Base-by-base conservation (phyloP, 1,140 invertebrate species). In the Philotrypesis tridentata region DNA sequence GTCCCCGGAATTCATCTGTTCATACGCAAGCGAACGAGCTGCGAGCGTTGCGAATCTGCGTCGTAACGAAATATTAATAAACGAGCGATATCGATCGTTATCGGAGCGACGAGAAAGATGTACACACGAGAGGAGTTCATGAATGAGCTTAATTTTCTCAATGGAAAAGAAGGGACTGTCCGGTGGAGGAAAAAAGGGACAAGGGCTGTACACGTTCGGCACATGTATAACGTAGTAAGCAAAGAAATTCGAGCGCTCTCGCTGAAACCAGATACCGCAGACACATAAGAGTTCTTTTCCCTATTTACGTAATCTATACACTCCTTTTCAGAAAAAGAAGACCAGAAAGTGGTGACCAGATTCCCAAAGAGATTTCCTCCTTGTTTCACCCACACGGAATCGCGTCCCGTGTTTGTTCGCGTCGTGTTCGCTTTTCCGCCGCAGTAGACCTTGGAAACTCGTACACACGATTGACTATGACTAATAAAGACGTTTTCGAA, bases 251-350 rank as follows among this genome's bases (percentile, higher is more conserved):
- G 55, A 48, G 25, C 8, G 17, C n/a, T n/a, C n/a, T n/a, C 73
- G 17, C 17, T 11, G 85, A 77, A 87, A 87, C 48, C 79, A 77
- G 83, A 87, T 79, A 86, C 70, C 48, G 14, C 43, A 55, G 48
- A n/a, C 75, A n/a, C 71, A 48, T 71, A 63, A 70, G 72, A 55
- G 67, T 80, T 67, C 23, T 65, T 85, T 82, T 75, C 71, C 43
- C 60, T 87, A 84, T 88, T 88, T 88, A 85, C 85, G 87, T 78
- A 87, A 88, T 87, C 84, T 85, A 80, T 83, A 82, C 78, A 80
- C 78, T 83, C 80, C 78, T 77, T 65, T 77, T 72, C 82, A 55
- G 68, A 55, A 82, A 83, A 75, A 76, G 33, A 65, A 65, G 21
- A 73, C 55, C 21, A 73, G 76, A 82, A 70, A 81, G 33, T 76